Conservation (phyloP, 1,140 invertebrate species). For the Atopsyche davidsoni region DNA sequence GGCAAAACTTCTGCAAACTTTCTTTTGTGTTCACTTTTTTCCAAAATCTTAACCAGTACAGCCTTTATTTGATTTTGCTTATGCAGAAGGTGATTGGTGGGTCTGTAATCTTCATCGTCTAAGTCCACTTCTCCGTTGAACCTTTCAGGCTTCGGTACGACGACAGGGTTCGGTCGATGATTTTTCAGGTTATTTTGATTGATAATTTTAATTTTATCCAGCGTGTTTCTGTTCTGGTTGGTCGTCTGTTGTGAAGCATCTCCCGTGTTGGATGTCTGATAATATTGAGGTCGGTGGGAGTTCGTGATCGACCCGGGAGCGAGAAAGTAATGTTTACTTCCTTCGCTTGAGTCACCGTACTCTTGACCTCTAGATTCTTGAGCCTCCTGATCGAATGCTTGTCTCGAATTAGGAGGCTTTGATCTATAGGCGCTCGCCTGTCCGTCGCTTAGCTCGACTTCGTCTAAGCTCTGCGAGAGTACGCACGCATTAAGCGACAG, state of each 20-base stretch:
- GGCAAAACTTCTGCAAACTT: slow-evolving; percentile 56
- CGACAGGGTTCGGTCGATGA: background rate
- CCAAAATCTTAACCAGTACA: slow-evolving; percentile 43
- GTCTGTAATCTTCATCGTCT: slow-evolving; percentile 41
- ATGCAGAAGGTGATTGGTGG: slow-evolving; percentile 39
- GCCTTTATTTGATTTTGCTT: slow-evolving; percentile 47
- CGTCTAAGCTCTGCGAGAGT: too few species aligned
- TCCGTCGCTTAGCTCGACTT: too few species aligned
- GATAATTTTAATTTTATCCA: slow-evolving; percentile 18
- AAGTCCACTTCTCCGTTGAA: slow-evolving; percentile 31
- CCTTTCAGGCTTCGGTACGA: slow-evolving; percentile 3
- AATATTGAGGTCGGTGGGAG: slow-evolving; percentile 44
- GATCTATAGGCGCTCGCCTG: too few species aligned
- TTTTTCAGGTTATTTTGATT: slow-evolving; percentile 12
- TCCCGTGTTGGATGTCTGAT: slow-evolving; percentile 2
- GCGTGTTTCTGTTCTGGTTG: slow-evolving; percentile 1
- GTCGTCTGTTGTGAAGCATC: background rate
- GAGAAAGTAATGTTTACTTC: too few species aligned
- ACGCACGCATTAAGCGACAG: too few species aligned
- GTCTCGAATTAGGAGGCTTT: too few species aligned
- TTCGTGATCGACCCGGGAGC: slow-evolving; percentile 41
- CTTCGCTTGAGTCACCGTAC: too few species aligned
- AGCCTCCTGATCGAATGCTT: too few species aligned
- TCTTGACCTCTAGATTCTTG: too few species aligned
- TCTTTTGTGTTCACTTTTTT: slow-evolving; percentile 44